Conservation (phyloP, 2,797 vertebrate species). For the Pseudomugil tenellus region DNA sequence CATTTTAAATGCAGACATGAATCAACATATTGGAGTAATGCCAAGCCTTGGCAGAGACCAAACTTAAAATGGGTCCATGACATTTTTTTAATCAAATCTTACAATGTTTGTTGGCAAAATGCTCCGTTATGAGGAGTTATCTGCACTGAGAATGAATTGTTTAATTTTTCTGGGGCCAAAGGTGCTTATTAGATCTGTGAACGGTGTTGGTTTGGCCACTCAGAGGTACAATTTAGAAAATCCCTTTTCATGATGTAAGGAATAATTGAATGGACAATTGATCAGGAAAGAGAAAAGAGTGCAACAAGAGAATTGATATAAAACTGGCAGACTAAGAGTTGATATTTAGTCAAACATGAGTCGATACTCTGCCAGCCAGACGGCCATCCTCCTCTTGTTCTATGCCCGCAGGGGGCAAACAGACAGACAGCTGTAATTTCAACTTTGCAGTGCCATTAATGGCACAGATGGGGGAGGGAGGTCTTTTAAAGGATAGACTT, state of each 20-base stretch:
- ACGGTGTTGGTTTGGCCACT: constrained; percentile 35
- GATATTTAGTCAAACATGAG: constrained; percentile 40
- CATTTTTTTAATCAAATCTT: neutral
- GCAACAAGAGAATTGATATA: constrained; percentile 22
- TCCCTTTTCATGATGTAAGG: constrained; percentile 27
- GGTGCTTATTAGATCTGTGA: constrained; percentile 15
- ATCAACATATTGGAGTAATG: neutral
- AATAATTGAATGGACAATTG: constrained; percentile 24
- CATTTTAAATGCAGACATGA: neutral
- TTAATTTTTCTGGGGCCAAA: constrained; percentile 40
- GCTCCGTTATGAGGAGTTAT: constrained; percentile 8
- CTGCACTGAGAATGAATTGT: constrained; percentile 15
- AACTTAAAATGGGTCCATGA: neutral
- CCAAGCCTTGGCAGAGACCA: neutral
- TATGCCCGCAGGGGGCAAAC: constrained; percentile 24
- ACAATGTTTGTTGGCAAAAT: neutral
- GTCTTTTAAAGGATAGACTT: constrained; percentile 37
- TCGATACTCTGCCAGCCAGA: constrained; percentile 34
- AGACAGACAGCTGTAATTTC: constrained; percentile 39
- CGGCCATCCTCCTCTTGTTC: constrained; percentile 40
- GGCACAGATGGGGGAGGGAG: constrained; percentile 30
- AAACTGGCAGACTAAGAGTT: constrained; percentile 24
- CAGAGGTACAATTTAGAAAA: constrained; percentile 44
- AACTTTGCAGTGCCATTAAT: constrained; percentile 35
- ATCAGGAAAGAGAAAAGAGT: neutral